phyloP scores from a whole-genome alignment of 1,140 invertebrate genomes.

The Conus ventricosus region DNA sequence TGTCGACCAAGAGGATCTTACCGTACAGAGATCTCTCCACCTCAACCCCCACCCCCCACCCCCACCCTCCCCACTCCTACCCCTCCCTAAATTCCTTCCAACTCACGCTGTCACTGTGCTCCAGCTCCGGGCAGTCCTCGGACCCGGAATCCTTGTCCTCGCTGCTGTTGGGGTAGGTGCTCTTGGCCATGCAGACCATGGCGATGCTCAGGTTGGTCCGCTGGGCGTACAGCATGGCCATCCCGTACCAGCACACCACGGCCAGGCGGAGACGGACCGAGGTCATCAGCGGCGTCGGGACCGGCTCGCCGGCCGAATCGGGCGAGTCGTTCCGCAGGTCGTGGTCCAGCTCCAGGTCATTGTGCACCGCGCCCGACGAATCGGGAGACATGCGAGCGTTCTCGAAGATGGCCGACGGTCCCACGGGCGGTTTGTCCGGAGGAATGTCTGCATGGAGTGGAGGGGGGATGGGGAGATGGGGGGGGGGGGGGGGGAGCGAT shows the following conservation, averaged over 20 bases:
- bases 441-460: too few relatives aligned
- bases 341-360: background rate
- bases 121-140: background rate
- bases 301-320: background rate
- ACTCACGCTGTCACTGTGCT: background rate
- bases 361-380: too few relatives aligned
- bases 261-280: slow-evolving; percentile 59
- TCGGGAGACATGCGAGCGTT: background rate
- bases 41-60: background rate
- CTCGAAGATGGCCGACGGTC: background rate
- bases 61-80: background rate
- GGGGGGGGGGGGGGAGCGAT: too few relatives aligned
- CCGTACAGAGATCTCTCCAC: too few relatives aligned
- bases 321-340: background rate
- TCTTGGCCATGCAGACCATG: slow-evolving; percentile 87
- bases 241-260: slow-evolving; percentile 61
- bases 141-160: background rate
- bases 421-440: too few relatives aligned
- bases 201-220: slow-evolving; percentile 92
- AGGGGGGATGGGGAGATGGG: too few relatives aligned
- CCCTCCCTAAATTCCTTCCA: background rate
- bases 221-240: slow-evolving; percentile 64
- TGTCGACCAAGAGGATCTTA: too few relatives aligned
- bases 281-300: slow-evolving; percentile 75
- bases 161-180: background rate